A percentile compares a stretch with the other conserved stretches of the same genome.
These are phyloP conservation scores for Vireo griseus DNA, from an alignment of 2,797 vertebrate species.

Conservation along the genomic window DNA sequence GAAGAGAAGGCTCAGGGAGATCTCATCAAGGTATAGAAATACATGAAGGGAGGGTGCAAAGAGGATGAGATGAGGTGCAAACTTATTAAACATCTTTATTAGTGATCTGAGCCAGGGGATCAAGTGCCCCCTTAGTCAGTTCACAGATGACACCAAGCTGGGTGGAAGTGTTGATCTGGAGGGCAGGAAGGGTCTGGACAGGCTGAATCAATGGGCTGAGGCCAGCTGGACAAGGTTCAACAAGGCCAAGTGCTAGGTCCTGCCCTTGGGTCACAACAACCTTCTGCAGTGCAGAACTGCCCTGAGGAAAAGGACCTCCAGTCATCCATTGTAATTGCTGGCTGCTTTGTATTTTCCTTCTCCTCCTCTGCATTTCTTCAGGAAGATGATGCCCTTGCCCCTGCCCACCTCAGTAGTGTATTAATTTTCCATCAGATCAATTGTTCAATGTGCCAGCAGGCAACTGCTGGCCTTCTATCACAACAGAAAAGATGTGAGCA, in stretches of 20 bases:
- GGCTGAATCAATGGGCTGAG: not conserved
- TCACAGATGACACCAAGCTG: not conserved
- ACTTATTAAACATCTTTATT: not conserved
- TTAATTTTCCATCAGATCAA: not conserved
- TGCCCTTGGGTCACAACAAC: not conserved
- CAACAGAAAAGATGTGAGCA: not conserved
- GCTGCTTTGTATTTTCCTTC: not conserved
- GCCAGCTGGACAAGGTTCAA: fast-evolving
- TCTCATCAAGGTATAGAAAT: not conserved
- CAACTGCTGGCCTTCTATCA: not conserved
- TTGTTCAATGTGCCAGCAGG: not conserved
- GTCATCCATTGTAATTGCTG: not conserved
- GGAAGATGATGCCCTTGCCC: not conserved
- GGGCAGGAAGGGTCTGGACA: not conserved
- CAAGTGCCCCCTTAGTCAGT: not conserved
- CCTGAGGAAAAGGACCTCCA: fast-evolving
- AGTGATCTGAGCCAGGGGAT: not conserved
- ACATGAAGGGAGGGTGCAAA: not conserved
- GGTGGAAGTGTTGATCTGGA: not conserved
- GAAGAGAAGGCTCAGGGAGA: not conserved
- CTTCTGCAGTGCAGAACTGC: not conserved
- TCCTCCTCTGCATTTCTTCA: not conserved
- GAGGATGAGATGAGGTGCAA: not conserved
- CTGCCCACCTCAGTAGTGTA: not conserved
- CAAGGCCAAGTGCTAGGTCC: not conserved